Base-by-base conservation (phyloP, 2,888 invertebrate genomes). In the Horisme vitalbata region DNA sequence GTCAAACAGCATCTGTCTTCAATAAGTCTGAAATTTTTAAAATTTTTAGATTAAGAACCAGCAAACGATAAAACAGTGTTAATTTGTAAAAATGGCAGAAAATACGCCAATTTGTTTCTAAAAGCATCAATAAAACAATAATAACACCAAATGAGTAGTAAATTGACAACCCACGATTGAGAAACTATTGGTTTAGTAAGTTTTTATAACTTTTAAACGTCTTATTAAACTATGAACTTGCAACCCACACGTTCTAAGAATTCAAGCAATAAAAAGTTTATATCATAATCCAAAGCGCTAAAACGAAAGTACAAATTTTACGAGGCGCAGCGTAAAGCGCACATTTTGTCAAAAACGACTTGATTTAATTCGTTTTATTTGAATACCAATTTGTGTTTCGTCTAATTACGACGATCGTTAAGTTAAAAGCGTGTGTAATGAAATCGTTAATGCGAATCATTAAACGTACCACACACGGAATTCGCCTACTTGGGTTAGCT, bases 1-100 rank as follows among this genome's bases (percentile, higher is more conserved):
- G n/a, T n/a, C n/a, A n/a, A n/a, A n/a, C n/a, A n/a, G n/a, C n/a
- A n/a, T n/a, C n/a, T n/a, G n/a, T n/a, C n/a, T n/a, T n/a, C n/a
- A n/a, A n/a, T n/a, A n/a, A n/a, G n/a, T n/a, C n/a, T n/a, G n/a
- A n/a, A n/a, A n/a, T n/a, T n/a, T n/a, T n/a, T n/a, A n/a, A 15
- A 1, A 26, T 23, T 24, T 31, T 14, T 32, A 24, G 33, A 41
- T 27, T 33, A 21, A 41, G 20, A n/a, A n/a, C n/a, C n/a, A n/a
- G 6, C 7, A n/a, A 5, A 26, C 44, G 49, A 61, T 53, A 54
- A 47, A 48, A 52, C 52, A 41, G 57, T 59, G 59, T 56, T 68
- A 61, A 66, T 52, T 63, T 65, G 53, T 55, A 41, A 44, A 45
- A 43, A 27, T 44, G 11, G 28, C 13, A 37, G 11, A 50, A 41